Percentiles rank a stretch among this genome's conserved stretches.
Evolutionary conservation across 2,113 vertebrate genomes (phyloP).

Genomic region (Megaptera novaeangliae): DNA sequence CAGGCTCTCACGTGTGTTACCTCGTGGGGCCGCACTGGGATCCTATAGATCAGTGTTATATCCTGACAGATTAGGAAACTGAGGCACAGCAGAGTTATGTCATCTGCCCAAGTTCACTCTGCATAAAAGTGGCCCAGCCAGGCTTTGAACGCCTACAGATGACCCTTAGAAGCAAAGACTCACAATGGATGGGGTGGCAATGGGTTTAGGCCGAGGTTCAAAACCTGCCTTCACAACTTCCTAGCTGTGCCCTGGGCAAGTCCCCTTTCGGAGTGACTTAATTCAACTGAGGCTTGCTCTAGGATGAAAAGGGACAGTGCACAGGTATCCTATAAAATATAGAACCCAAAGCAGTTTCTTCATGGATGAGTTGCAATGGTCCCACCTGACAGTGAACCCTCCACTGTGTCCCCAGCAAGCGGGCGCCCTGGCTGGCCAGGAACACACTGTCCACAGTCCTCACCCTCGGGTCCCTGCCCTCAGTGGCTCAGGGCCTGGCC

Average conservation of each 20-base stretch:
- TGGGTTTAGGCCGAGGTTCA: neutral
- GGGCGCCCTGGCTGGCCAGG: neutral
- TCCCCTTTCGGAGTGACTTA: neutral
- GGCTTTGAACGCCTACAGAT: neutral
- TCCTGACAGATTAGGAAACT: neutral
- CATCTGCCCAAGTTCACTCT: neutral
- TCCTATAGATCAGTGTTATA: neutral
- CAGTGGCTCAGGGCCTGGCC: neutral
- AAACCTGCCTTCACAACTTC: neutral
- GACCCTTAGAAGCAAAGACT: neutral
- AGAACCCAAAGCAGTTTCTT: neutral
- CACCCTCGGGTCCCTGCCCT: too few species aligned
- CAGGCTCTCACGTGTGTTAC: neutral
- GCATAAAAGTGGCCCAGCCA: neutral
- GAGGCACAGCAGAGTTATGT: neutral
- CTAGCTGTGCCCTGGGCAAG: neutral
- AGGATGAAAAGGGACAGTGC: neutral
- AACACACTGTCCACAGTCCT: neutral
- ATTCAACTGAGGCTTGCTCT: neutral
- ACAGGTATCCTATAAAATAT: neutral
- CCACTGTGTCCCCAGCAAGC: neutral
- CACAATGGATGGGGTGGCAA: accelerated
- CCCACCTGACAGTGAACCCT: neutral
- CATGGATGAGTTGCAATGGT: neutral
- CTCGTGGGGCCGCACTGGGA: neutral